Conservation (phyloP, 2,113 vertebrate species). For the Rhynchomys soricoides region DNA sequence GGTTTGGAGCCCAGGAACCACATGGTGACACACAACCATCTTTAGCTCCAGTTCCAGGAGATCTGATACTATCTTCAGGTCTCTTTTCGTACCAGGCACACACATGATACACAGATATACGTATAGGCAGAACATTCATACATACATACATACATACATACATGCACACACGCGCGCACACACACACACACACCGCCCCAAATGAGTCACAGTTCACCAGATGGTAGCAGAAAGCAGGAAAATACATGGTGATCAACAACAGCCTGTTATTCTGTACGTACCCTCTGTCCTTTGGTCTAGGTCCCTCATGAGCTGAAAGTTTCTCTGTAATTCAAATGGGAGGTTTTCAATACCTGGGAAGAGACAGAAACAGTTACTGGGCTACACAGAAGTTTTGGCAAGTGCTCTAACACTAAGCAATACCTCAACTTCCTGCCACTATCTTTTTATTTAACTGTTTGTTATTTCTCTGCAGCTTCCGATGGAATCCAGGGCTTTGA, state of each 20-base stretch:
- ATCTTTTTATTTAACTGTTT: background rate
- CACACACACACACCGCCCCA: background rate
- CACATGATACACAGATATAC: background rate
- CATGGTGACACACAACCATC: background rate
- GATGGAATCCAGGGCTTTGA: background rate
- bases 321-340: constrained; percentile 97
- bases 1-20: background rate
- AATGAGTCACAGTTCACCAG: background rate
- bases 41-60: background rate
- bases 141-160: background rate
- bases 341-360: constrained; percentile 96
- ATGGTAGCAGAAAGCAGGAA: background rate
- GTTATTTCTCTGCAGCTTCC: background rate
- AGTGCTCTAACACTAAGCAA: background rate
- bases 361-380: background rate
- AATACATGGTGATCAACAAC: background rate
- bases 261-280: constrained; percentile 77
- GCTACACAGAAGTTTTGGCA: background rate
- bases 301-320: constrained; percentile 98
- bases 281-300: constrained; percentile 98
- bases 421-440: background rate
- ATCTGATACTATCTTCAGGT: background rate
- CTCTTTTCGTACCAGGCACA: background rate
- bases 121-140: background rate
- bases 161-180: background rate